Percentiles rank a stretch among this genome's conserved stretches.
Conservation (phyloP, 2,113 vertebrate genomes). For the Bostrychus sinensis region DNA sequence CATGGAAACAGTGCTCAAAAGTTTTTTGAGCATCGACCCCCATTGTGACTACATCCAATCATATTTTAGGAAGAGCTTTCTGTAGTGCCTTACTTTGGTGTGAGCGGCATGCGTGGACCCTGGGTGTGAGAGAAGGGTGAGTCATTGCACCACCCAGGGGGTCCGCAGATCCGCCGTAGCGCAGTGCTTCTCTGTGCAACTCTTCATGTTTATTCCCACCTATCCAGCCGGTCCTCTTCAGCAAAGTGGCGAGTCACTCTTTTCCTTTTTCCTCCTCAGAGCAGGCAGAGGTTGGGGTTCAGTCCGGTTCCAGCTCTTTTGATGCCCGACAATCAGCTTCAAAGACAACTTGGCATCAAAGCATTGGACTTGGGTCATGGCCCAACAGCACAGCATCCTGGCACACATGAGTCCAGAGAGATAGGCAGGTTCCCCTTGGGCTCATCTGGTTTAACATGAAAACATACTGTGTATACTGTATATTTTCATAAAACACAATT, state of each 20-base stretch:
- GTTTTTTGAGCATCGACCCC: slow-evolving; percentile 66
- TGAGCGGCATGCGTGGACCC: slow-evolving; percentile 28
- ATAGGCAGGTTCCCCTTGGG: slow-evolving; percentile 1
- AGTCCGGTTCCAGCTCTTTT: slow-evolving; percentile 42
- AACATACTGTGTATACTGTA: too few relatives aligned
- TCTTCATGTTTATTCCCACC: slow-evolving; percentile 22
- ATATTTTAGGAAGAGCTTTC: slow-evolving; percentile 59
- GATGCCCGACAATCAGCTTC: slow-evolving; percentile 52
- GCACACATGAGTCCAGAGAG: background rate
- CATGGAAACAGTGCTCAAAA: slow-evolving; percentile 80
- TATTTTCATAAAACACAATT: too few relatives aligned
- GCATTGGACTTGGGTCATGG: slow-evolving; percentile 33
- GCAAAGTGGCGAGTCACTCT: slow-evolving; percentile 14
- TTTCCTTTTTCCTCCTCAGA: background rate
- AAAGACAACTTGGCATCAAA: slow-evolving; percentile 58
- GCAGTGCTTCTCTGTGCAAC: slow-evolving; percentile 3
- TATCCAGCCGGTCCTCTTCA: background rate
- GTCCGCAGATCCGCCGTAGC: background rate
- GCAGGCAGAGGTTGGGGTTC: slow-evolving; percentile 20
- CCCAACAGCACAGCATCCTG: slow-evolving; percentile 34
- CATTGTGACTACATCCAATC: slow-evolving; percentile 69
- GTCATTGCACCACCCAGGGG: slow-evolving; percentile 45
- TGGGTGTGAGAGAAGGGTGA: slow-evolving; percentile 19
- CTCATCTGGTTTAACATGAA: slow-evolving; percentile 10
- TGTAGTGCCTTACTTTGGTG: slow-evolving; percentile 43